Evolutionary conservation across 2,113 vertebrate genomes (phyloP), one percentile per base, ranked within the genome.

Genomic region (Tympanuchus pallidicinctus): DNA sequence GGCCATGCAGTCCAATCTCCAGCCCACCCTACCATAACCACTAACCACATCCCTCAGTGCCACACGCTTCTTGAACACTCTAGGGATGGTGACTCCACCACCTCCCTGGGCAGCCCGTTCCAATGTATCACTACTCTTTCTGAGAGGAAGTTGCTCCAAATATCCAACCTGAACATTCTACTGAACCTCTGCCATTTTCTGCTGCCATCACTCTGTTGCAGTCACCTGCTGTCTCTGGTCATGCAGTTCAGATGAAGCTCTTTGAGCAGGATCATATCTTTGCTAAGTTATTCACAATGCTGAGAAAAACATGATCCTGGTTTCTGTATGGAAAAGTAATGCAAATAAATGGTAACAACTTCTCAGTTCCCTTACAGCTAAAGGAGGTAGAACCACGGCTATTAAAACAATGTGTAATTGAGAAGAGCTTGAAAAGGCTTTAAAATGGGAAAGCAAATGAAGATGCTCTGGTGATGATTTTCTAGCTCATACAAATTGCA

Each of bases 351-450:
- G 87, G 45, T 56, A 76, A 45, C 36, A 70, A 91, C n/a, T 75
- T 9, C n/a, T 34, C 0, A 0, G 28, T 63, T 92, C 13, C 48
- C 34, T 92, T 82, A 40, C 40, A 84, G 63, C 34, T 89, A 66
- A 90, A 90, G 59, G 52, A 90, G 22, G 69, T 90, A 61, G 66
- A 91, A 79, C 86, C 52, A 24, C 9, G 32, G 63, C 45, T 84
- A 76, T 85, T 85, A 82, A 92, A 92, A 76, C 73, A 89, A 69
- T 14, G 25, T 69, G 65, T 61, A 94, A 81, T 86, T 92, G 92
- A 93, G 70, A 77, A 92, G 59, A 81, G 48, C 64, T 86, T 93
- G 80, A 95, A 94, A 92, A 92, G 65, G 86, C 73, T 83, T 94
- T 93, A 80, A 86, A 92, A 52, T 30, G 57, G 89, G 73, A 80